These are phyloP conservation scores for Murina feae DNA, from an alignment of 2,113 vertebrate species.

Conservation along the genomic window DNA sequence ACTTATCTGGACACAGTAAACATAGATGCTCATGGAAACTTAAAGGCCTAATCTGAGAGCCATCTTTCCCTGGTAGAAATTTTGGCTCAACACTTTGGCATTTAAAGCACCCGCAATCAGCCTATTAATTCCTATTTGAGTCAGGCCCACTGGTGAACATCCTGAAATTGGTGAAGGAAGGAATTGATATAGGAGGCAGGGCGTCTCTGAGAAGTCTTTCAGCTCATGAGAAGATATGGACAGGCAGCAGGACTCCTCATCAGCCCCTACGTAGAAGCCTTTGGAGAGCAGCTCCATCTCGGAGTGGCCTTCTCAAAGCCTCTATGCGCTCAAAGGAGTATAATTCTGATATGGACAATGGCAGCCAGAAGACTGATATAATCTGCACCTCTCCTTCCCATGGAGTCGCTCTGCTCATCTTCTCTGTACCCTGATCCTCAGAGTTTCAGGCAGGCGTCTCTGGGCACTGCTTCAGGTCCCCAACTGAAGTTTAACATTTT, in stretches of 20 bases:
- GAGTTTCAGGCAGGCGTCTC: background rate
- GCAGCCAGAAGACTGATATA: background rate
- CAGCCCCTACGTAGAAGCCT: accelerated
- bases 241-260: background rate
- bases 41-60: background rate
- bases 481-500: background rate
- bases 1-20: conserved; percentile 33
- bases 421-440: background rate
- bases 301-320: background rate
- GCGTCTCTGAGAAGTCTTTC: background rate
- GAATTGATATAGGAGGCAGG: background rate
- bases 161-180: background rate
- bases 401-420: background rate
- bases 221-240: background rate
- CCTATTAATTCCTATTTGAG: background rate
- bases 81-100: background rate
- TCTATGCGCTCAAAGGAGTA: background rate
- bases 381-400: background rate
- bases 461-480: no score
- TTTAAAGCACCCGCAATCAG: background rate
- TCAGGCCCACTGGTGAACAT: background rate
- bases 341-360: no score
- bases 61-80: background rate
- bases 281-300: accelerated
- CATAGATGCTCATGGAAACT: background rate